A percentile compares a stretch with the other conserved stretches of the same genome.
Evolutionary conservation across 2,888 invertebrate species (phyloP).

Genomic region (Eilema griseolum): DNA sequence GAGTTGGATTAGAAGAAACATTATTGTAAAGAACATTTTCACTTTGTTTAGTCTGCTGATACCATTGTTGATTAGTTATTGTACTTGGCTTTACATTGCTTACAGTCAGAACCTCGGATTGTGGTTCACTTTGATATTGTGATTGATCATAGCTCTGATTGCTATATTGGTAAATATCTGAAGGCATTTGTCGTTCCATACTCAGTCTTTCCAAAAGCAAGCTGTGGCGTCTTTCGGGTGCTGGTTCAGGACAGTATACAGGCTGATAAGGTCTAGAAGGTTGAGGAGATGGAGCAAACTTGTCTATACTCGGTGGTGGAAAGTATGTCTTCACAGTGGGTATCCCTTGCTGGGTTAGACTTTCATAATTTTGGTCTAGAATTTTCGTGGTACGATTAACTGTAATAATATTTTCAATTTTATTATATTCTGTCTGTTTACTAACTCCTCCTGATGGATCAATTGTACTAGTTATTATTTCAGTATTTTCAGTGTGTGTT

Average conservation of each 20-base stretch:
- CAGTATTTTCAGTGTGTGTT: slow-evolving; percentile 74
- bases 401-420: slow-evolving; percentile 80
- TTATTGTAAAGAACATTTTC: slow-evolving; percentile 71
- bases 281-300: slow-evolving; percentile 68
- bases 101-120: slow-evolving; percentile 77
- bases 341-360: slow-evolving; percentile 68
- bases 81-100: slow-evolving; percentile 82
- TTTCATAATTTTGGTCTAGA: slow-evolving; percentile 76
- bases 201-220: slow-evolving; percentile 79
- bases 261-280: slow-evolving; percentile 73
- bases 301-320: slow-evolving; percentile 73
- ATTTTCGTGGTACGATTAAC: slow-evolving; percentile 81
- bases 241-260: slow-evolving; percentile 67
- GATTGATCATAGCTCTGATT: slow-evolving; percentile 70
- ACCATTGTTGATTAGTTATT: slow-evolving; percentile 82
- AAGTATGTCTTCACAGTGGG: slow-evolving; percentile 78
- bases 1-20: slow-evolving; percentile 55
- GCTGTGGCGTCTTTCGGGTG: slow-evolving; percentile 79
- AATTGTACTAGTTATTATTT: slow-evolving; percentile 73
- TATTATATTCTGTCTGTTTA: slow-evolving; percentile 78
- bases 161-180: slow-evolving; percentile 75
- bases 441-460: slow-evolving; percentile 69
- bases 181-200: slow-evolving; percentile 76
- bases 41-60: slow-evolving; percentile 72
- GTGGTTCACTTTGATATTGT: slow-evolving; percentile 75